Conservation (phyloP, 2,113 vertebrate species). For the Phylloscopus trochilus region DNA sequence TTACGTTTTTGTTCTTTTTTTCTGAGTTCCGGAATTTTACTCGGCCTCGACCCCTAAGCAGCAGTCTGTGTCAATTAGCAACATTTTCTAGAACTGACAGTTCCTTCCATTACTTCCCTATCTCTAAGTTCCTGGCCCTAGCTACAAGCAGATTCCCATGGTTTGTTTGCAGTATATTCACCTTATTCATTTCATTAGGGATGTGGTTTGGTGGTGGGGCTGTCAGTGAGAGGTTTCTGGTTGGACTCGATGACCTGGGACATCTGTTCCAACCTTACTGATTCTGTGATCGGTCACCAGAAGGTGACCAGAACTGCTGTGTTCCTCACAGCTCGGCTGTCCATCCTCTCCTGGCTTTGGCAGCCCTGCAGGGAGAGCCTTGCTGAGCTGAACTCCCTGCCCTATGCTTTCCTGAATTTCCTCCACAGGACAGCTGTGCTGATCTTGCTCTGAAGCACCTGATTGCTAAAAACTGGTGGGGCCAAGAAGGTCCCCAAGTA, state of each 20-base stretch:
- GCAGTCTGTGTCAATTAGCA: background rate
- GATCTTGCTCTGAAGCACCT: background rate
- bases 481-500: accelerated
- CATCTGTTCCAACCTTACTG: background rate
- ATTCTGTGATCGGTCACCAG: background rate
- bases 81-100: background rate
- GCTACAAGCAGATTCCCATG: background rate
- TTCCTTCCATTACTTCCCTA: background rate
- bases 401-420: background rate
- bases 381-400: background rate
- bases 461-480: background rate
- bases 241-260: background rate
- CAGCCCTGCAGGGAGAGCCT: background rate
- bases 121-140: background rate
- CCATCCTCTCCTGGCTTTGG: background rate
- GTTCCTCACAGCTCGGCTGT: background rate
- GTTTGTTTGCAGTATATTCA: background rate
- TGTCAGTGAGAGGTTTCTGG: accelerated
- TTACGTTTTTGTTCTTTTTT: background rate
- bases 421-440: accelerated
- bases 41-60: background rate
- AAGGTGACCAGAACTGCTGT: background rate
- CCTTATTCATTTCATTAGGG: background rate
- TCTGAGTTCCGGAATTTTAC: background rate
- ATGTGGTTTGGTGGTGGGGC: background rate